These are phyloP conservation scores for Heliothis virescens DNA, from an alignment of 1,140 invertebrate genomes.

Conservation along the genomic window DNA sequence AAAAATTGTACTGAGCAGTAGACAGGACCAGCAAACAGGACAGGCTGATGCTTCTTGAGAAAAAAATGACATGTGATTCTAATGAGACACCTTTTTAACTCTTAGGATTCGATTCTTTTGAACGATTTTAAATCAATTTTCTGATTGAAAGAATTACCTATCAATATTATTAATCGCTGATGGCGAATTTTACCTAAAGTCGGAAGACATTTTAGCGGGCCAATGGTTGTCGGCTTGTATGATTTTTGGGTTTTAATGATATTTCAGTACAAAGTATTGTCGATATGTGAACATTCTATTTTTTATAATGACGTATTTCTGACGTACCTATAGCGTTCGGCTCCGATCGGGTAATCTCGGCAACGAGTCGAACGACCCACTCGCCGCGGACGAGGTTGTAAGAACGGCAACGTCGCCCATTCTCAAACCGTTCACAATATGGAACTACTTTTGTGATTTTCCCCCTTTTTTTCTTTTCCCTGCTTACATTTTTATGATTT, in stretches of 20 bases:
- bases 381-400: constrained; percentile 57
- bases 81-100: no score
- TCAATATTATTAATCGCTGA: no score
- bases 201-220: no score
- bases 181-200: no score
- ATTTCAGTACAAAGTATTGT: constrained; percentile 21
- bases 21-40: no score
- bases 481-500: not conserved
- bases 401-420: constrained; percentile 77
- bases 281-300: constrained; percentile 40
- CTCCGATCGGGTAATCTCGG: constrained; percentile 65
- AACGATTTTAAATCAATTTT: no score
- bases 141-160: no score
- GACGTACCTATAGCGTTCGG: constrained; percentile 60
- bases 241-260: not conserved
- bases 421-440: constrained; percentile 57
- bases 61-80: no score
- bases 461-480: not conserved
- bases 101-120: no score
- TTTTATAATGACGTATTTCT: constrained; percentile 55
- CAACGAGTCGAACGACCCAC: constrained; percentile 67
- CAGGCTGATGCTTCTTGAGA: no score
- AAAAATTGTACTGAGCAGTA: no score
- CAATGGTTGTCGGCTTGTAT: no score
- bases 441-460: constrained; percentile 49